phyloP scores from a whole-genome alignment of 2,888 invertebrate genomes.

The Tyria jacobaeae region DNA sequence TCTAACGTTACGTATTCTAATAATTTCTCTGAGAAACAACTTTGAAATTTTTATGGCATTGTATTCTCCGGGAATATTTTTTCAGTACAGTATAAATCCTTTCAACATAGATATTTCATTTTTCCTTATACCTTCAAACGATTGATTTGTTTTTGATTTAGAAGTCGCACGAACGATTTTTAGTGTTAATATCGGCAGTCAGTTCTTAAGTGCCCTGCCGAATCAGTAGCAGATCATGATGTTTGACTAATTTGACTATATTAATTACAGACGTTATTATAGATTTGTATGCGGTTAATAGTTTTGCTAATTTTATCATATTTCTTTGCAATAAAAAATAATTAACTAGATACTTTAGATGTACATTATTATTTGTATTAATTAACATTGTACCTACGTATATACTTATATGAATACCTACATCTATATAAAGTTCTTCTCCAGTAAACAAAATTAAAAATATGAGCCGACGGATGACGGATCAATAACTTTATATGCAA shows the following conservation, averaged over 20 bases:
- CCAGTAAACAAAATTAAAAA: no score
- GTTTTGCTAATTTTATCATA: not conserved
- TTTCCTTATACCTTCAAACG: not conserved
- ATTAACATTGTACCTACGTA: no score
- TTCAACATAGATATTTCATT: not conserved
- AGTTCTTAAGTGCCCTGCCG: no score
- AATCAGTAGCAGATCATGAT: no score
- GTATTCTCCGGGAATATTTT: not conserved
- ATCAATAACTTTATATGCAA: no score
- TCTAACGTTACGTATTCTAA: not conserved
- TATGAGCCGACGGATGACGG: no score
- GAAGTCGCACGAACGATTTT: not conserved
- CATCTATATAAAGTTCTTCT: no score
- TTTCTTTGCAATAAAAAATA: not conserved
- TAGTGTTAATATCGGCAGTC: no score
- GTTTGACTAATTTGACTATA: no score
- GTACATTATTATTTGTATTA: not conserved
- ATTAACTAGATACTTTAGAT: not conserved
- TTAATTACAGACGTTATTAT: no score
- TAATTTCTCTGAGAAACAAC: not conserved
- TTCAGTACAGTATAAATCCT: not conserved
- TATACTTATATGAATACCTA: no score
- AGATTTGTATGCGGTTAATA: not conserved
- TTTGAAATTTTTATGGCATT: constrained; percentile 41
- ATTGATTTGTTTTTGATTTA: not conserved